Evolutionary conservation across 2,888 invertebrate genomes (phyloP).

Genomic region (Mesodorylaimus sp.): DNA sequence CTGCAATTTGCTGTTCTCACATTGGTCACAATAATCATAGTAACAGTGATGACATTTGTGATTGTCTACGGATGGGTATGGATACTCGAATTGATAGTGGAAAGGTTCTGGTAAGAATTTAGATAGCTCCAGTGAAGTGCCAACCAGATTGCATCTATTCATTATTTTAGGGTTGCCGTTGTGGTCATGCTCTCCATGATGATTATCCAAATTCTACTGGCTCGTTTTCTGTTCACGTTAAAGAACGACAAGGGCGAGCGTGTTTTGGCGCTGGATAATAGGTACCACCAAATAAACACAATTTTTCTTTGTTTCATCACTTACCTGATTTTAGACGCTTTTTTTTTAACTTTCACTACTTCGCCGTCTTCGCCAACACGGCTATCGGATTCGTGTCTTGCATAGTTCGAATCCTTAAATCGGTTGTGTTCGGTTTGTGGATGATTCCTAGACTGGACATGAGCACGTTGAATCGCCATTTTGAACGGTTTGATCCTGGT

Average conservation of each 20-base stretch:
- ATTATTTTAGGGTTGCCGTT: neutral
- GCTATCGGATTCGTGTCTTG: slow-evolving; percentile 5
- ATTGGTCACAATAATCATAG: neutral
- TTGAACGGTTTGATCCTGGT: slow-evolving; percentile 6
- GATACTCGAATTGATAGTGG: neutral
- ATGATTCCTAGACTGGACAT: slow-evolving; percentile 6
- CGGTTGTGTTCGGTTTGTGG: neutral
- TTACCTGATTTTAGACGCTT: slow-evolving; percentile 3
- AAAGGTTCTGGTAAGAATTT: neutral
- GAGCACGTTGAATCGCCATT: slow-evolving; percentile 4
- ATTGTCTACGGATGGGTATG: neutral
- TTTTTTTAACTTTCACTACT: slow-evolving; percentile 9
- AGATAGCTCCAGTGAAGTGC: too few species aligned
- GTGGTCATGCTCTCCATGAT: neutral
- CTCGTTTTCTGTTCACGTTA: neutral
- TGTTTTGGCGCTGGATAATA: neutral
- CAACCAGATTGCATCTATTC: too few species aligned
- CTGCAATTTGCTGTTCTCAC: neutral
- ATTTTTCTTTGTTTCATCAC: neutral
- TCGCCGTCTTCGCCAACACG: slow-evolving; percentile 8
- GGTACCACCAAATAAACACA: neutral
- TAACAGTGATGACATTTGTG: neutral
- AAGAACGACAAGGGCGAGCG: neutral
- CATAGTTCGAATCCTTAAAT: neutral
- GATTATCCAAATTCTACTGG: neutral